These are phyloP conservation scores for Megalops cyprinoides DNA, from an alignment of 2,797 vertebrate species.

Conservation along the genomic window DNA sequence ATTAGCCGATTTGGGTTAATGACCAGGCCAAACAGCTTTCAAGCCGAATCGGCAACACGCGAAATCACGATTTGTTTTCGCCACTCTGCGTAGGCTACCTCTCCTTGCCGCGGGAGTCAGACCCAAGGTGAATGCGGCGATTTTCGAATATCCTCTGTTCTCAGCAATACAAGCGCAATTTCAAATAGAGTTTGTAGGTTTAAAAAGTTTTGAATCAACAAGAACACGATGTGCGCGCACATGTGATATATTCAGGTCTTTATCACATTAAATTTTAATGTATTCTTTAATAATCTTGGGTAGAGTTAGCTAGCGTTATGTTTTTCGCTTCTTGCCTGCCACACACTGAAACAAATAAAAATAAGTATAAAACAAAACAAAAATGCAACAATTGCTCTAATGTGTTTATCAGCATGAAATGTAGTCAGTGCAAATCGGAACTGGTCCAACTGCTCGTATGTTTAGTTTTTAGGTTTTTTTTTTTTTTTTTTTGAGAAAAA, in stretches of 20 bases:
- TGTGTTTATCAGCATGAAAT: background rate
- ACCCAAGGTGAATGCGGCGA: background rate
- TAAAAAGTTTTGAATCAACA: too few relatives aligned
- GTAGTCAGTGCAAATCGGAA: background rate
- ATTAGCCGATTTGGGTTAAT: slow-evolving; percentile 53
- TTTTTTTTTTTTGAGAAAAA: background rate
- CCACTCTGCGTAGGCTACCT: background rate
- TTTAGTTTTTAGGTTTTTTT: background rate
- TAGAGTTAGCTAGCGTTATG: background rate
- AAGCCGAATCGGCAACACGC: slow-evolving; percentile 55
- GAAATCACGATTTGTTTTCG: slow-evolving; percentile 33
- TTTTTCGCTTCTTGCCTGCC: background rate
- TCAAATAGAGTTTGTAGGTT: too few relatives aligned
- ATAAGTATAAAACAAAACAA: background rate
- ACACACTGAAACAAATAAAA: background rate
- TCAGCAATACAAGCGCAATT: background rate
- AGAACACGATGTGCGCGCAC: background rate
- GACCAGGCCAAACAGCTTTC: slow-evolving; percentile 42
- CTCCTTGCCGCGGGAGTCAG: background rate
- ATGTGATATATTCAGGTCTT: background rate
- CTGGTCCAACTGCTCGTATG: too few relatives aligned
- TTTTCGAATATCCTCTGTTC: background rate
- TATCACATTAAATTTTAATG: background rate
- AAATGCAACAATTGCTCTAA: background rate
- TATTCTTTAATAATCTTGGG: background rate